Percentiles rank a stretch among this genome's conserved stretches.
phyloP scores from a whole-genome alignment of 2,797 vertebrate species.

The Smutsia temminckii region DNA sequence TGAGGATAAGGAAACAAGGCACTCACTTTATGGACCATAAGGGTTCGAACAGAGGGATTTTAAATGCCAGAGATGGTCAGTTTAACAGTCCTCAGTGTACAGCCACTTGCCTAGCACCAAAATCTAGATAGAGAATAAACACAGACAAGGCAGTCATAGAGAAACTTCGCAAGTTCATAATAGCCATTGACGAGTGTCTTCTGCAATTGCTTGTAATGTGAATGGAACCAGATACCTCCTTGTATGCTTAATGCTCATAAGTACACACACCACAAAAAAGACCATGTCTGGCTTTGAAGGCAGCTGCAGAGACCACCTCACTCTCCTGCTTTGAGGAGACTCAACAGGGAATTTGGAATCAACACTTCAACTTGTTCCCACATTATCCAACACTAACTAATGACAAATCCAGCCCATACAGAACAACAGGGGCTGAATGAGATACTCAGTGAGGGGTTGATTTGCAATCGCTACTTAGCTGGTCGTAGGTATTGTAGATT shows the following conservation, averaged over 20 bases:
- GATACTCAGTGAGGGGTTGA: background rate
- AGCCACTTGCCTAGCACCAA: constrained; percentile 27
- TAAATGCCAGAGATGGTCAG: background rate
- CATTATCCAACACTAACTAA: background rate
- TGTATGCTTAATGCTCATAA: constrained; percentile 35
- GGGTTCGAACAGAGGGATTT: constrained; percentile 1
- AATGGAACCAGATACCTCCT: constrained; percentile 53
- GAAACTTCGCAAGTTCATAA: constrained; percentile 45
- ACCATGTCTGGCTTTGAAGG: constrained; percentile 24
- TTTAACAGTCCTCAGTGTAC: constrained; percentile 17
- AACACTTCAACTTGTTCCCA: constrained; percentile 34
- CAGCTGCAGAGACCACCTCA: constrained; percentile 24
- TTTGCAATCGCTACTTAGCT: background rate
- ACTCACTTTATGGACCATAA: background rate
- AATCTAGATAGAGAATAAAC: constrained; percentile 25
- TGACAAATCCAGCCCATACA: background rate
- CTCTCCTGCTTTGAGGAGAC: constrained; percentile 41
- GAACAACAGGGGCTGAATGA: background rate
- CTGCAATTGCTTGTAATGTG: constrained; percentile 48
- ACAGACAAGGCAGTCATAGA: background rate
- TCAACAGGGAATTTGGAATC: constrained; percentile 54
- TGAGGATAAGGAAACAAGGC: background rate
- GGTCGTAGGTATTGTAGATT: background rate
- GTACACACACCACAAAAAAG: background rate
- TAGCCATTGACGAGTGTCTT: constrained; percentile 27